Evolutionary conservation across 2,113 vertebrate species (phyloP).

Genomic region (Bombycilla garrulus): DNA sequence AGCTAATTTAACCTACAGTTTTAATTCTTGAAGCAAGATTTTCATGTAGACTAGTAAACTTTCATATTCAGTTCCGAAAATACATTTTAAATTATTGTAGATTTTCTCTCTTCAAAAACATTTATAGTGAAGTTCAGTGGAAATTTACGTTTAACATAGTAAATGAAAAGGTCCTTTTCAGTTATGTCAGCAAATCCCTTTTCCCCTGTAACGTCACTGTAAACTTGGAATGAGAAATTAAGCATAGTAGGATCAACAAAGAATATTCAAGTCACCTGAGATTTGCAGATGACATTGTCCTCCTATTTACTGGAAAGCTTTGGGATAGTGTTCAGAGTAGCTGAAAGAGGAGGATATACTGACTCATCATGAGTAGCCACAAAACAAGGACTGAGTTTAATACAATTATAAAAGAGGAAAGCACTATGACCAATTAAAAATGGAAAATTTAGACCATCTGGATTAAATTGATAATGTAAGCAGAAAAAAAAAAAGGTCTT

Average conservation of each 20-base stretch:
- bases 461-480: not conserved
- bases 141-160: slow-evolving; percentile 8
- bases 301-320: not conserved
- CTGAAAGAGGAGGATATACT: not conserved
- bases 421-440: not conserved
- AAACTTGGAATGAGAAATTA: not conserved
- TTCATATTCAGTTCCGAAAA: slow-evolving; percentile 32
- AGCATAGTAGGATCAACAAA: not conserved
- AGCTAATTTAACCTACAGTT: slow-evolving; percentile 16
- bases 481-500: not conserved
- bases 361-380: not conserved
- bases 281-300: not conserved
- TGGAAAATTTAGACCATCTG: not conserved
- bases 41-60: not conserved
- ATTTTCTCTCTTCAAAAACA: not conserved
- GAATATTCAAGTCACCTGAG: not conserved
- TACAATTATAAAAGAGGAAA: not conserved
- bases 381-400: not conserved
- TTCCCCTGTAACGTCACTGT: not conserved
- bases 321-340: not conserved
- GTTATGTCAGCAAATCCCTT: not conserved
- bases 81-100: not conserved
- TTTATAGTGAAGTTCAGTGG: not conserved
- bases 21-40: not conserved
- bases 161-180: not conserved